Percentiles rank a stretch among this genome's conserved stretches.
phyloP scores from a whole-genome alignment of 2,888 invertebrate genomes.

The Andrena hattorfiana region DNA sequence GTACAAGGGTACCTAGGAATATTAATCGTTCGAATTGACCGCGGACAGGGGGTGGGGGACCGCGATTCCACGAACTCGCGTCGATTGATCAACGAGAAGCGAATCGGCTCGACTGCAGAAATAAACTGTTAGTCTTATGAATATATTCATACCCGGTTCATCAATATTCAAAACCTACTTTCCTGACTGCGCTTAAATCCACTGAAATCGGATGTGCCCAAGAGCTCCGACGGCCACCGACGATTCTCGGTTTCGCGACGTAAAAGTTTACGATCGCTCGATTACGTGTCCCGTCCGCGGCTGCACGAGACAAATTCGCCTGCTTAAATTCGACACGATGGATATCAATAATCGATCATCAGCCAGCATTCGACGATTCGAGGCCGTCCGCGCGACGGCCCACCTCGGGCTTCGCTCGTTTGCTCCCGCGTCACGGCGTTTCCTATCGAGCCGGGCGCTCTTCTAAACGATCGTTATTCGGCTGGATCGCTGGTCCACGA shows the following conservation, averaged over 20 bases:
- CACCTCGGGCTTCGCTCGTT: too few species aligned
- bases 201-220: conserved; percentile 64
- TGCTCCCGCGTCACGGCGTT: conserved; percentile 1
- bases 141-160: conserved; percentile 72
- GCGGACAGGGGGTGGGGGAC: background rate
- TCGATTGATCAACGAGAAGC: conserved; percentile 68
- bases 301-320: background rate
- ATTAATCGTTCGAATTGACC: conserved; percentile 64
- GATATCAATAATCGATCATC: background rate
- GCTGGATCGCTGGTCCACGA: conserved; percentile 14
- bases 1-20: conserved; percentile 38
- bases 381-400: too few species aligned
- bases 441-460: conserved; percentile 15
- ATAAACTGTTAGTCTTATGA: conserved; percentile 74
- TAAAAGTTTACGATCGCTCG: conserved; percentile 43
- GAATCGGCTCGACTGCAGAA: conserved; percentile 70
- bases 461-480: conserved; percentile 34
- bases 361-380: background rate
- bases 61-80: conserved; percentile 40
- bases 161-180: conserved; percentile 75
- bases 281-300: conserved; percentile 1
- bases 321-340: background rate
- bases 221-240: conserved; percentile 29
- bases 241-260: conserved; percentile 56
- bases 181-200: conserved; percentile 66